A percentile compares a stretch with the other conserved stretches of the same genome.
Evolutionary conservation across 2,113 vertebrate species (phyloP).

Genomic region (Macaca nemestrina): DNA sequence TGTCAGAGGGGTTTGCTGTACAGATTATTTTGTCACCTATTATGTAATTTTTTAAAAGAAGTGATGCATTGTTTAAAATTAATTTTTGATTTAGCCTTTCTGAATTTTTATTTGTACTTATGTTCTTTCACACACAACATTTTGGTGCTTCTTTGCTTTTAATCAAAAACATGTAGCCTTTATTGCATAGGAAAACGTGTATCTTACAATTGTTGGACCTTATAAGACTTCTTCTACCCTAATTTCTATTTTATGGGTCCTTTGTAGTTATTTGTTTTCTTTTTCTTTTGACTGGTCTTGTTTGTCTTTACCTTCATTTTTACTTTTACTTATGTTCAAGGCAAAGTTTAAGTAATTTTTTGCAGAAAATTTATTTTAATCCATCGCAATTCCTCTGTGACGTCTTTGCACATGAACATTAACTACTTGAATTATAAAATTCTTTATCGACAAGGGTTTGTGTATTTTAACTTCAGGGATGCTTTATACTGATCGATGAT

Average conservation of each 20-base stretch:
- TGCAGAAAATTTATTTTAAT: background rate
- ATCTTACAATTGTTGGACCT: background rate
- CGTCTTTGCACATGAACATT: background rate
- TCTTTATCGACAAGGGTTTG: background rate
- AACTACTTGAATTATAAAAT: background rate
- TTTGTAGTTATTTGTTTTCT: background rate
- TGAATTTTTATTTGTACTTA: background rate
- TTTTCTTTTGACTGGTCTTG: background rate
- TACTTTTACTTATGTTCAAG: background rate
- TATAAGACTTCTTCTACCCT: background rate
- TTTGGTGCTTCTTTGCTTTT: background rate
- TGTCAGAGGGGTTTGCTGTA: too few species aligned
- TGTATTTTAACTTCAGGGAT: background rate
- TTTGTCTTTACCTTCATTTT: background rate
- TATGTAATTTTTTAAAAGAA: background rate
- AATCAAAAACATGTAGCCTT: background rate
- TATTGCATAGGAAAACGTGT: background rate
- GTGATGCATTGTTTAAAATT: background rate
- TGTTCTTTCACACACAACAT: background rate
- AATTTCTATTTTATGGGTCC: background rate
- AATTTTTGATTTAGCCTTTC: background rate
- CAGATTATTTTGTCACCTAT: too few species aligned
- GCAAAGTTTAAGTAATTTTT: background rate
- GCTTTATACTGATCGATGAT: background rate
- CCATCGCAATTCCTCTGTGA: background rate